These are phyloP conservation scores for Nannospalax galili DNA, from an alignment of 2,113 vertebrate genomes.

Conservation along the genomic window DNA sequence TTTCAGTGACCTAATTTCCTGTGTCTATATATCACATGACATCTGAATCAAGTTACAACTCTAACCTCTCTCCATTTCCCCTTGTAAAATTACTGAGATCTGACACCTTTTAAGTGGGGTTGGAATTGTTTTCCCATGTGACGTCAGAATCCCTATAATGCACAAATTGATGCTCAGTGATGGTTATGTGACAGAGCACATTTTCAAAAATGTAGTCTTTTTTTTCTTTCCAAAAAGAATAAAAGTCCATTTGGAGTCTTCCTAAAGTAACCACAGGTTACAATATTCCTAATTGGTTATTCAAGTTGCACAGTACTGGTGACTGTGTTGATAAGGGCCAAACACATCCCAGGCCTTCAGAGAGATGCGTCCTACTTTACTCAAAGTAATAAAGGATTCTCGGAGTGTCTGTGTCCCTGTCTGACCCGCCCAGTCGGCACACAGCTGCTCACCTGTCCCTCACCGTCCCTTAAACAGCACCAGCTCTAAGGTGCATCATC, in stretches of 20 bases:
- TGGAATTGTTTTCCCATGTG: slow-evolving; percentile 65
- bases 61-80: slow-evolving; percentile 80
- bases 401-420: too few relatives aligned
- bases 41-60: slow-evolving; percentile 82
- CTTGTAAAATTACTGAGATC: slow-evolving; percentile 72
- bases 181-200: slow-evolving; percentile 41
- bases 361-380: background rate
- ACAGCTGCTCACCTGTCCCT: background rate
- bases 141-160: slow-evolving; percentile 37
- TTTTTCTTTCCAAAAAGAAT: background rate
- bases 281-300: background rate
- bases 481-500: accelerated
- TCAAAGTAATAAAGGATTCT: background rate
- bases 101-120: slow-evolving; percentile 80
- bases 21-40: slow-evolving; percentile 83
- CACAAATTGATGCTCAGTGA: slow-evolving; percentile 1
- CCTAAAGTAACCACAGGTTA: background rate
- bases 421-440: too few relatives aligned
- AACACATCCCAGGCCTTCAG: accelerated
- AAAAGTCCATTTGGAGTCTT: background rate
- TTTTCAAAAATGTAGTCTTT: slow-evolving; percentile 37
- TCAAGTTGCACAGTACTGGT: background rate
- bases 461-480: accelerated
- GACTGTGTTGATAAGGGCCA: background rate
- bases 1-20: slow-evolving; percentile 87